phyloP scores from a whole-genome alignment of 2,797 vertebrate species.

The Bradypus variegatus region DNA sequence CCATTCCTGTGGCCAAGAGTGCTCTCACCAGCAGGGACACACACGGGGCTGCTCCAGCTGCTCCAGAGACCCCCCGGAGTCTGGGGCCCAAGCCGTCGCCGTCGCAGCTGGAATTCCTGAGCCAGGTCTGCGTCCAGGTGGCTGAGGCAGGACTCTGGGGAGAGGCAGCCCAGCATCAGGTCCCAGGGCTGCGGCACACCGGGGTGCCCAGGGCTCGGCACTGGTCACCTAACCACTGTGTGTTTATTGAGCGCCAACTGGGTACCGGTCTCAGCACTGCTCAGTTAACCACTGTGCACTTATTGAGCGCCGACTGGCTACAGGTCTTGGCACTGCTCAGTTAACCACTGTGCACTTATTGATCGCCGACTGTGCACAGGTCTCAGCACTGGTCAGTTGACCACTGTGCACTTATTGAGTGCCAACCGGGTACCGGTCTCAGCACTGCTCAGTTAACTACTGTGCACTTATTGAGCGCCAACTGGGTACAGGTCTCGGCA shows the following conservation, averaged over 20 bases:
- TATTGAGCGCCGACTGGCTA: too few species aligned
- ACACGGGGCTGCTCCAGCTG: conserved; percentile 69
- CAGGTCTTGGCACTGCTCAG: too few species aligned
- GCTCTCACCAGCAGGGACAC: conserved; percentile 70
- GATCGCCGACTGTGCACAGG: too few species aligned
- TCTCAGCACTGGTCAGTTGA: too few species aligned
- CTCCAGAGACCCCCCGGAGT: conserved; percentile 70
- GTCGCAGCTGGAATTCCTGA: conserved; percentile 70
- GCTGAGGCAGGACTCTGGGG: conserved; percentile 66
- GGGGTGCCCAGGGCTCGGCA: background rate
- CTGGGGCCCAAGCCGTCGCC: conserved; percentile 33
- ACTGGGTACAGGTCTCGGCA: background rate
- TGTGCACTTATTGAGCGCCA: too few species aligned
- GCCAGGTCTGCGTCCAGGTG: background rate
- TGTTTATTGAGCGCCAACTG: too few species aligned
- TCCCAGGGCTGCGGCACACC: background rate
- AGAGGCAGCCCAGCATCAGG: background rate
- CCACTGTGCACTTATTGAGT: too few species aligned
- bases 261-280: background rate
- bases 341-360: too few species aligned
- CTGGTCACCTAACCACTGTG: background rate
- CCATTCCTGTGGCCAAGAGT: accelerated
- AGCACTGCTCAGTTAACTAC: too few species aligned
- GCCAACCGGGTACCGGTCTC: too few species aligned
- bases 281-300: background rate